A percentile compares a stretch with the other conserved stretches of the same genome.
These are phyloP conservation scores for Sorex fumeus DNA, from an alignment of 2,113 vertebrate genomes.

Conservation along the genomic window DNA sequence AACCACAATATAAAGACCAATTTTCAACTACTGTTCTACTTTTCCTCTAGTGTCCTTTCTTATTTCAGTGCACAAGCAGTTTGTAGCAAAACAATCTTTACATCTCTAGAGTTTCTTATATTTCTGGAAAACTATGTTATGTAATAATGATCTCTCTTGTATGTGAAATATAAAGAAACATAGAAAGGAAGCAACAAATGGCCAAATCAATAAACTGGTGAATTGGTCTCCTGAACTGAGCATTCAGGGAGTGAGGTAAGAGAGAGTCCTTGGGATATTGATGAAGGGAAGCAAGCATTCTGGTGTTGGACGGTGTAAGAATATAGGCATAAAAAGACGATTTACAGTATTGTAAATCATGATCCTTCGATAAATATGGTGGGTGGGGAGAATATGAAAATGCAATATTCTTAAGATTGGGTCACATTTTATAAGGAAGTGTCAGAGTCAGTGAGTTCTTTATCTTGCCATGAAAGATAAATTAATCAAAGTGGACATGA, in stretches of 20 bases:
- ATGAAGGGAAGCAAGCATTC: too few relatives aligned
- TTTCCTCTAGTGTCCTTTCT: constrained; percentile 60
- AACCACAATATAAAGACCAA: constrained; percentile 66
- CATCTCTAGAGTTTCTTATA: constrained; percentile 54
- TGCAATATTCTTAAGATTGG: constrained; percentile 94
- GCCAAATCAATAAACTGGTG: too few relatives aligned
- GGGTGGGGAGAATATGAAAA: constrained; percentile 82
- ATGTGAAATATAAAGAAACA: too few relatives aligned
- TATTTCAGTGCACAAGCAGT: constrained; percentile 52
- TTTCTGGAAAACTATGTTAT: constrained; percentile 22
- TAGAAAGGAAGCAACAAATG: too few relatives aligned
- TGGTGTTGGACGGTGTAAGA: too few relatives aligned
- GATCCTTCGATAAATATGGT: constrained; percentile 90
- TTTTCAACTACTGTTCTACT: constrained; percentile 67
- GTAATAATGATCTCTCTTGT: too few relatives aligned
- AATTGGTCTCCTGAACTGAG: too few relatives aligned
- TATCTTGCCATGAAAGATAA: constrained; percentile 92
- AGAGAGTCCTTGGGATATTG: too few relatives aligned
- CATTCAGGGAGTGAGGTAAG: too few relatives aligned
- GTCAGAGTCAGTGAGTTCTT: constrained; percentile 94
- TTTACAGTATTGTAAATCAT: constrained; percentile 91
- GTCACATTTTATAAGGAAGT: constrained; percentile 91
- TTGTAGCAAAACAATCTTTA: constrained; percentile 46
- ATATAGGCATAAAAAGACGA: constrained; percentile 80
- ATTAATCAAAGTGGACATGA: constrained; percentile 93